Conservation (phyloP, 2,113 vertebrate species). For the Agelaius tricolor region DNA sequence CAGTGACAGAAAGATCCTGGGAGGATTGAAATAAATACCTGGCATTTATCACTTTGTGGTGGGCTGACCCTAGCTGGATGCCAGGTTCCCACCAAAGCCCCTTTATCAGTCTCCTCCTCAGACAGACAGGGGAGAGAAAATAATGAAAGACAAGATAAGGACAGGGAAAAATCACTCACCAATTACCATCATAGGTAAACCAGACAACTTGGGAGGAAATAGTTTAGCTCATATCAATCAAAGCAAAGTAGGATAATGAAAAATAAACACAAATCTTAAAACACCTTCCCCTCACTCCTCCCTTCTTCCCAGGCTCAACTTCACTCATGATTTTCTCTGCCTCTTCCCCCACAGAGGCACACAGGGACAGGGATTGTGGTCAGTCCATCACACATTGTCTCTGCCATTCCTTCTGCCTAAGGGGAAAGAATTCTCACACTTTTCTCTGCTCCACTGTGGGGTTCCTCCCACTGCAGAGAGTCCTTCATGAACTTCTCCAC, state of each 20-base stretch:
- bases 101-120: not conserved
- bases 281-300: not conserved
- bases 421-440: not conserved
- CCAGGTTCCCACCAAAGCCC: not conserved
- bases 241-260: not conserved
- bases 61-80: not conserved
- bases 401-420: fast-evolving
- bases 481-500: not conserved
- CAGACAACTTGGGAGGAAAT: not conserved
- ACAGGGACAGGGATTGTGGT: not conserved
- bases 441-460: not conserved
- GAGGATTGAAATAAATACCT: not conserved
- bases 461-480: not conserved
- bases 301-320: not conserved
- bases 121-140: not conserved
- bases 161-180: not conserved
- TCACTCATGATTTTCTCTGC: not conserved
- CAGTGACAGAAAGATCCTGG: not conserved
- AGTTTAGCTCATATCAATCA: not conserved
- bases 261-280: not conserved
- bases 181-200: not conserved
- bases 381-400: not conserved
- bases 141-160: not conserved
- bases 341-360: not conserved
- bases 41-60: not conserved